Percentiles rank a stretch among this genome's conserved stretches.
Evolutionary conservation across 2,888 invertebrate genomes (phyloP).

Genomic region (Lochmaea capreae): DNA sequence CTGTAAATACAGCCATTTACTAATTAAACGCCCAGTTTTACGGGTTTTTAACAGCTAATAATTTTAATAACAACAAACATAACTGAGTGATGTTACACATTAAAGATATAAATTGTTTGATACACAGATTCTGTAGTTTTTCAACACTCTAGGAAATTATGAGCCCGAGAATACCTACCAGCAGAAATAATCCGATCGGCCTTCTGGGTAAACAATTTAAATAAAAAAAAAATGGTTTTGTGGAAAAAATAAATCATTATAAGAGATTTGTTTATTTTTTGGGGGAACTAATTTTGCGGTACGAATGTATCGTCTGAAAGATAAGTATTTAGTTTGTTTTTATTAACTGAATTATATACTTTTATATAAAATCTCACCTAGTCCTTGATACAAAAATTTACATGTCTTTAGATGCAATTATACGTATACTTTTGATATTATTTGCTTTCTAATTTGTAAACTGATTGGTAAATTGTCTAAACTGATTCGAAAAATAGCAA

Average conservation of each 20-base stretch:
- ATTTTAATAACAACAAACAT: constrained; percentile 40
- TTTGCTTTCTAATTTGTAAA: too few species aligned
- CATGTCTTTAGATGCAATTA: too few species aligned
- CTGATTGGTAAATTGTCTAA: too few species aligned
- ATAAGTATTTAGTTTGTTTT: constrained; percentile 1
- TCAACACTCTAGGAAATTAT: constrained; percentile 37
- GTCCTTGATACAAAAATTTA: too few species aligned
- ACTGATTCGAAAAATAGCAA: too few species aligned
- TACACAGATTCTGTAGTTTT: constrained; percentile 26
- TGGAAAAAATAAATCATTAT: constrained; percentile 41
- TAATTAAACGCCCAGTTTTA: constrained; percentile 31
- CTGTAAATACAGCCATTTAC: constrained; percentile 26
- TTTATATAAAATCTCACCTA: background rate
- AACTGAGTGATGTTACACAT: constrained; percentile 36
- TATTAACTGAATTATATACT: constrained; percentile 8
- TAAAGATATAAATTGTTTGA: constrained; percentile 33
- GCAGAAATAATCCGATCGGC: constrained; percentile 24
- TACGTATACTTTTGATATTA: too few species aligned
- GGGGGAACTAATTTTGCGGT: background rate
- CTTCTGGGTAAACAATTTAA: constrained; percentile 29
- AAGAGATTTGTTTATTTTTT: constrained; percentile 33
- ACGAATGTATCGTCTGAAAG: background rate
- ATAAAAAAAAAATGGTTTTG: constrained; percentile 27
- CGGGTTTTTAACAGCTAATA: constrained; percentile 42
- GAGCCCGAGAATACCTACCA: constrained; percentile 8